These are phyloP conservation scores for Chamaetylas fuelleborni DNA, from an alignment of 2,113 vertebrate species.

Conservation along the genomic window DNA sequence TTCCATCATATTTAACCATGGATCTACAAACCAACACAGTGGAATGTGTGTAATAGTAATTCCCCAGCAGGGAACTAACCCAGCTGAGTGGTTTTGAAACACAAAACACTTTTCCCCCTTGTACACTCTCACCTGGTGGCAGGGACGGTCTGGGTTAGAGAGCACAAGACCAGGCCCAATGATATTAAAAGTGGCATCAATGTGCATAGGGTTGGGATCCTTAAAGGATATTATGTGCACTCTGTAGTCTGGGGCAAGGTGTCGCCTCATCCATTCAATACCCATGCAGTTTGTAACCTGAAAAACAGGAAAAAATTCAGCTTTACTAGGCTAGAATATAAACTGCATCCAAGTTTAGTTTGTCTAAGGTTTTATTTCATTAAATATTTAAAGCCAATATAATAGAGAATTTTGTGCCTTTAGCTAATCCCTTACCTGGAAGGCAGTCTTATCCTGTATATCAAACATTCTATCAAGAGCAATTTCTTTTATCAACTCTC, in stretches of 20 bases:
- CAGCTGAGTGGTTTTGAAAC: neutral
- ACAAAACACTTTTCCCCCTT: neutral
- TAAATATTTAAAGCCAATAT: neutral
- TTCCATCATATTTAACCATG: neutral
- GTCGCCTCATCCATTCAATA: conserved; percentile 97
- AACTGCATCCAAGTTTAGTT: neutral
- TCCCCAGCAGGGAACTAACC: neutral
- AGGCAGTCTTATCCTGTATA: neutral
- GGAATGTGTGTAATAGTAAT: neutral
- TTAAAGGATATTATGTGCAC: conserved; percentile 94
- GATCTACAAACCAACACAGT: neutral
- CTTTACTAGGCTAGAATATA: neutral
- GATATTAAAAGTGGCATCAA: conserved; percentile 98
- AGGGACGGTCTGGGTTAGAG: conserved; percentile 95
- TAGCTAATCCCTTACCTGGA: neutral
- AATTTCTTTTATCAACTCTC: neutral
- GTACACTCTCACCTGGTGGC: conserved; percentile 82
- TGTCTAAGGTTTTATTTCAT: neutral
- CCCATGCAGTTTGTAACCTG: conserved; percentile 96
- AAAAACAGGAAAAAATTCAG: neutral
- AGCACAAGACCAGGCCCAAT: conserved; percentile 95
- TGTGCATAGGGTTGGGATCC: conserved; percentile 98
- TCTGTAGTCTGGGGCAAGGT: conserved; percentile 91
- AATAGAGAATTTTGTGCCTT: neutral
- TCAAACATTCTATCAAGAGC: neutral